These are phyloP conservation scores for Rhizoglyphus robini DNA, from an alignment of 1,140 invertebrate species.

Conservation along the genomic window DNA sequence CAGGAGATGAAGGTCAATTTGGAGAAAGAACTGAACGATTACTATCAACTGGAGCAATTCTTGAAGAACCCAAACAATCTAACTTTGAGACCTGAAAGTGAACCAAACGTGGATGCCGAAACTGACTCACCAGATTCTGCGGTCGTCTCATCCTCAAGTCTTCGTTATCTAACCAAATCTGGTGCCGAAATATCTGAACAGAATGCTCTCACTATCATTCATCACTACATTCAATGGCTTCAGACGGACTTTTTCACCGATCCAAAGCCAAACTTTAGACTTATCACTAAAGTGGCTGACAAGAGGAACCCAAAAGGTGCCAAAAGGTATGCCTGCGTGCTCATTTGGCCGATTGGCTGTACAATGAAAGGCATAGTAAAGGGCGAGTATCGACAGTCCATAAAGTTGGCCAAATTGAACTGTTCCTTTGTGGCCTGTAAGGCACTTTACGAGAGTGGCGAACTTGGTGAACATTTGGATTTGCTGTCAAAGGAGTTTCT, in stretches of 20 bases:
- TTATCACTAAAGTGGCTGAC: neutral
- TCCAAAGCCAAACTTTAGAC: neutral
- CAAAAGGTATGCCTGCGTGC: neutral
- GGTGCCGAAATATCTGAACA: neutral
- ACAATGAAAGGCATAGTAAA: constrained; percentile 37
- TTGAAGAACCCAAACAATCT: neutral
- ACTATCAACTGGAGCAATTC: neutral
- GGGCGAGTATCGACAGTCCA: constrained; percentile 32
- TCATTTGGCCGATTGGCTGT: constrained; percentile 36
- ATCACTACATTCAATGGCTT: neutral
- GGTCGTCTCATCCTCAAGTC: neutral
- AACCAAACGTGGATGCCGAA: neutral
- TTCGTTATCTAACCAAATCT: constrained; percentile 8
- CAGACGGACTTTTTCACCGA: neutral
- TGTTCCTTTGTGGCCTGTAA: constrained; percentile 36
- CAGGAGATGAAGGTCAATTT: neutral
- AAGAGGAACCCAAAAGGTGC: neutral
- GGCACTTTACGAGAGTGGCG: constrained; percentile 33
- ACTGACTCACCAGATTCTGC: neutral
- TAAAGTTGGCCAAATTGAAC: constrained; percentile 33
- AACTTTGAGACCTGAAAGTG: neutral
- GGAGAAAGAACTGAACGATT: neutral
- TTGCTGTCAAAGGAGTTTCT: constrained; percentile 30
- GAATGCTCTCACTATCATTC: neutral
- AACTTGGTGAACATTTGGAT: constrained; percentile 11